phyloP scores from a whole-genome alignment of 1,140 invertebrate genomes.

The Harpegnathos saltator region DNA sequence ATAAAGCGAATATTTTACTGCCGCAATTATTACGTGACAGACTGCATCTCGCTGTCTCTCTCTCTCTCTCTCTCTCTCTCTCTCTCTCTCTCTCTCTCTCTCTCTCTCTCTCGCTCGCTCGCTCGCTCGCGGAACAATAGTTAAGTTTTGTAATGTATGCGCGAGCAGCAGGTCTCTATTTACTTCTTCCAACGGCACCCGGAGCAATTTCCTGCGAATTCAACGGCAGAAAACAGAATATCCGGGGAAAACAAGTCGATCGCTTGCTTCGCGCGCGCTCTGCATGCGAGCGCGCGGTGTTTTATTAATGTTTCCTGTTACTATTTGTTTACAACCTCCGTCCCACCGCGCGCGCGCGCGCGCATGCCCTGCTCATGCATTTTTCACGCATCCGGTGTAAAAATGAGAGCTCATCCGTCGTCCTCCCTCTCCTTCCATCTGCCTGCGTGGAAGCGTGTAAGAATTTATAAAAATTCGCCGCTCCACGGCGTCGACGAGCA shows the following conservation, averaged over 20 bases:
- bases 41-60: no score
- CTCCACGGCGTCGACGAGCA: no score
- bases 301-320: slow-evolving; percentile 26
- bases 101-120: no score
- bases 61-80: no score
- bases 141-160: no score
- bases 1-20: not conserved
- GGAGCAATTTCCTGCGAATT: not conserved
- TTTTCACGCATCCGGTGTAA: not conserved
- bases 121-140: no score
- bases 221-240: slow-evolving; percentile 1
- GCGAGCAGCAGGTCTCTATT: not conserved
- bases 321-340: slow-evolving; percentile 19
- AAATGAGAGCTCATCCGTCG: slow-evolving; percentile 9
- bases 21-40: not conserved
- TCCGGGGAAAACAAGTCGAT: slow-evolving; percentile 27
- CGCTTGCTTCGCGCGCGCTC: slow-evolving; percentile 7
- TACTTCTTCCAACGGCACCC: not conserved
- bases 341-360: no score
- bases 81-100: no score
- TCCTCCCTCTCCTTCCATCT: no score
- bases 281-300: not conserved
- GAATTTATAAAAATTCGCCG: not conserved
- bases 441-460: no score
- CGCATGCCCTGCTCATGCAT: not conserved